Conservation (phyloP, 2,113 vertebrate species). For the Mola mola region DNA sequence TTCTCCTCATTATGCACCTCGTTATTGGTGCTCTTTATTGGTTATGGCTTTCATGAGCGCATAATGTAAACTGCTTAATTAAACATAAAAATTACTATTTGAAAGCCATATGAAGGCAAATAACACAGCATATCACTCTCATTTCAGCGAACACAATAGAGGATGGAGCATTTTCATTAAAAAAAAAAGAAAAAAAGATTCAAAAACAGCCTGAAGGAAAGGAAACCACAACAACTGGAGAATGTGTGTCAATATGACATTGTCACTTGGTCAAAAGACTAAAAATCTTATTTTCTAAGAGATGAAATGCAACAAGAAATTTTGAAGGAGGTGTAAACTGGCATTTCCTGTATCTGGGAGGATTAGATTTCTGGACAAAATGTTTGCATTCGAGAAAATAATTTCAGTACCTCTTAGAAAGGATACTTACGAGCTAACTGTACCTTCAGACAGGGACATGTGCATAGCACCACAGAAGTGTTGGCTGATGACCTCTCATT, state of each 20-base stretch:
- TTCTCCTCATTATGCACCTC: constrained; percentile 31
- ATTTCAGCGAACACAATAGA: constrained; percentile 13
- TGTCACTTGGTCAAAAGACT: constrained; percentile 7
- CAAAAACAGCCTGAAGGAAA: constrained; percentile 38
- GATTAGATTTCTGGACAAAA: constrained; percentile 21
- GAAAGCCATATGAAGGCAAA: constrained; percentile 16
- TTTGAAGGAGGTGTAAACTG: constrained; percentile 13
- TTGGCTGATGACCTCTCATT: constrained; percentile 19
- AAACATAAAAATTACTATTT: constrained; percentile 37
- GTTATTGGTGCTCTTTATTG: constrained; percentile 33
- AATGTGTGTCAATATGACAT: constrained; percentile 7
- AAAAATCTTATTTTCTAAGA: constrained; percentile 18
- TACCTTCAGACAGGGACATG: constrained; percentile 25
- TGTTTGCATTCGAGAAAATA: constrained; percentile 25
- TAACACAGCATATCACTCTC: constrained; percentile 3
- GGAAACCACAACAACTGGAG: constrained; percentile 30
- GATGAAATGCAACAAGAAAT: constrained; percentile 20
- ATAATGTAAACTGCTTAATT: constrained; percentile 57
- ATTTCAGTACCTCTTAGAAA: neutral
- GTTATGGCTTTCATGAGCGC: constrained; percentile 42
- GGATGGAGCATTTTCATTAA: constrained; percentile 5
- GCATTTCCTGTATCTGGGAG: neutral
- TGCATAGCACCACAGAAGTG: constrained; percentile 7
- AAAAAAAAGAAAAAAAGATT: constrained; percentile 21
- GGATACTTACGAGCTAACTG: constrained; percentile 9